A percentile compares a stretch with the other conserved stretches of the same genome.
Evolutionary conservation across 2,888 invertebrate species (phyloP).

Genomic region (Polylopha cassiicola): DNA sequence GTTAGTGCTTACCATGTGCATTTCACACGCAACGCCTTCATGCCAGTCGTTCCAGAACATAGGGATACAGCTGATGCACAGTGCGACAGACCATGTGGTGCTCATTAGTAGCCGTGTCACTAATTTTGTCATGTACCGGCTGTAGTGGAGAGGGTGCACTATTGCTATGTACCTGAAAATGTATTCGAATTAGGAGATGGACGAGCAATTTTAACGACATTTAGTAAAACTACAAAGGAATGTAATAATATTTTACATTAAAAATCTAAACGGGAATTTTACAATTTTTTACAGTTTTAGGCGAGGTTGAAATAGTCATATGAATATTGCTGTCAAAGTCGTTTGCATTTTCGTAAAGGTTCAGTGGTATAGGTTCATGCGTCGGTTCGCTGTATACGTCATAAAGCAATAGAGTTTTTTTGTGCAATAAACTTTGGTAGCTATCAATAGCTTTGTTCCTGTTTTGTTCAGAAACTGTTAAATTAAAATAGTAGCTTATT

Average conservation of each 20-base stretch:
- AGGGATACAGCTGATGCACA: slow-evolving; percentile 82
- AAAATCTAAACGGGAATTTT: no score
- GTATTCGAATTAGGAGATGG: neutral
- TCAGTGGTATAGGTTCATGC: neutral
- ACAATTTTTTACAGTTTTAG: no score
- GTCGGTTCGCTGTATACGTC: slow-evolving; percentile 9
- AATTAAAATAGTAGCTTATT: slow-evolving; percentile 3
- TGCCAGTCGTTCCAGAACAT: slow-evolving; percentile 88
- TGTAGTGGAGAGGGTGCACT: slow-evolving; percentile 87
- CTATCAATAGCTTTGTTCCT: no score
- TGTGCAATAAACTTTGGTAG: slow-evolving; percentile 1
- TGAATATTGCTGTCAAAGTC: no score
- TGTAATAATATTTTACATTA: no score
- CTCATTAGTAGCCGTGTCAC: slow-evolving; percentile 80
- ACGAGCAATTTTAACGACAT: no score
- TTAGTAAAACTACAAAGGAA: no score
- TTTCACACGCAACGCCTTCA: slow-evolving; percentile 79
- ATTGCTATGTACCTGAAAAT: slow-evolving; percentile 83
- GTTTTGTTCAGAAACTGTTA: slow-evolving; percentile 4
- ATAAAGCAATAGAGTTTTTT: slow-evolving; percentile 9
- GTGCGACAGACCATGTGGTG: slow-evolving; percentile 81
- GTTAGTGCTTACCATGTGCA: slow-evolving; percentile 75
- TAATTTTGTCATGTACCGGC: slow-evolving; percentile 84
- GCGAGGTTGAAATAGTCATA: no score
- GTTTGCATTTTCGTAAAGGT: no score